A percentile compares a stretch with the other conserved stretches of the same genome.
phyloP scores from a whole-genome alignment of 2,888 invertebrate genomes.

The Andrena hattorfiana region DNA sequence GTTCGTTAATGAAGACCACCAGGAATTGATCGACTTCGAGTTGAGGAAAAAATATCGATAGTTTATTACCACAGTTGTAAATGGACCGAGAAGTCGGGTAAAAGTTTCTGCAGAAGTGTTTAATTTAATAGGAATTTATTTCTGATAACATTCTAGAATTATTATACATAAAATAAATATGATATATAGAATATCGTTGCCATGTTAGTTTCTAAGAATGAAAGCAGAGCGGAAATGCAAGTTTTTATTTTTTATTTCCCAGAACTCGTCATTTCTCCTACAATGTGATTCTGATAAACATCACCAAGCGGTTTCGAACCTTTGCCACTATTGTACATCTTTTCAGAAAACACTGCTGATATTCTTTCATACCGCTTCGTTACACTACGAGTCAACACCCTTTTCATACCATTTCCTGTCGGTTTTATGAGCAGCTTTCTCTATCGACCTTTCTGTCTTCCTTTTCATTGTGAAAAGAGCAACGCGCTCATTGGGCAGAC shows the following conservation, averaged over 20 bases:
- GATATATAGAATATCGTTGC: background rate
- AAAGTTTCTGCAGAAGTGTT: background rate
- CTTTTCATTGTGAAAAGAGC: background rate
- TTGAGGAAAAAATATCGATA: background rate
- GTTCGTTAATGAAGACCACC: slow-evolving; percentile 2
- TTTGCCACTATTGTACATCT: background rate
- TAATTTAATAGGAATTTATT: background rate
- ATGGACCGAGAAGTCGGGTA: background rate
- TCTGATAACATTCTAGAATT: background rate
- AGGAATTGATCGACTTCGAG: slow-evolving; percentile 12
- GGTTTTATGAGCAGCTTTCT: background rate
- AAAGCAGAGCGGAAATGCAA: background rate
- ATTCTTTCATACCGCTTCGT: background rate
- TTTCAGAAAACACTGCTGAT: too few species aligned
- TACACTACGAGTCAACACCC: background rate
- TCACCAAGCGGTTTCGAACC: too few species aligned
- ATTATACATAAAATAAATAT: background rate
- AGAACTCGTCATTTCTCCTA: background rate
- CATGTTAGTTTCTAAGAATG: background rate
- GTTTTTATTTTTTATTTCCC: background rate
- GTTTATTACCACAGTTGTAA: background rate
- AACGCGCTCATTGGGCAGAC: slow-evolving; percentile 37
- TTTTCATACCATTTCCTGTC: background rate
- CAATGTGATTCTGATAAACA: too few species aligned
- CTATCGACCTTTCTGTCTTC: background rate